These are phyloP conservation scores for Uropetala carovei DNA, from an alignment of 2,888 invertebrate species.

Conservation along the genomic window DNA sequence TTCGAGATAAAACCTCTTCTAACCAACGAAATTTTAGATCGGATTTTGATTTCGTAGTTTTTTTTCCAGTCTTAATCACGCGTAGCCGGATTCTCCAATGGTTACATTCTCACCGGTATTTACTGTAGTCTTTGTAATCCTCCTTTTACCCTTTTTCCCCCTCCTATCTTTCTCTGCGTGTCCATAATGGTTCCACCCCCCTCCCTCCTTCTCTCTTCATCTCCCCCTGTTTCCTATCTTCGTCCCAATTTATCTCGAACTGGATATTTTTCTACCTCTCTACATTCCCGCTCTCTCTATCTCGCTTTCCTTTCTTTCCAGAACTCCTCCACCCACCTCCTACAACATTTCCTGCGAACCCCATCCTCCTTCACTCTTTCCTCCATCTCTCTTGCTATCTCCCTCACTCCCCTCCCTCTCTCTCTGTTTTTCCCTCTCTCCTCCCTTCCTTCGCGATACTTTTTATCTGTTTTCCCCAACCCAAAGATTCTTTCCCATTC, in stretches of 20 bases:
- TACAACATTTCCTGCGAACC: neutral
- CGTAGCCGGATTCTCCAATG: too few species aligned
- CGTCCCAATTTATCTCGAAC: neutral
- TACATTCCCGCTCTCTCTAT: neutral
- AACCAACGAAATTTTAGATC: too few species aligned
- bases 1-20: too few species aligned
- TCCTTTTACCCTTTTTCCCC: too few species aligned
- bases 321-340: neutral
- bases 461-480: too few species aligned
- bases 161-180: neutral
- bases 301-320: neutral
- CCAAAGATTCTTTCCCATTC: too few species aligned
- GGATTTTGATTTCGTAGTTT: too few species aligned
- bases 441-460: neutral
- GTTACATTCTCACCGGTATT: too few species aligned
- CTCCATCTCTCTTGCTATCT: neutral
- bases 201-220: neutral
- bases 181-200: neutral
- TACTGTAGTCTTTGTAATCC: too few species aligned
- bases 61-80: too few species aligned
- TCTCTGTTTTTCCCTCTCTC: too few species aligned
- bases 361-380: neutral
- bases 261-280: neutral
- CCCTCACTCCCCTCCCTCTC: neutral
- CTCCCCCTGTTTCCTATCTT: neutral